phyloP scores from a whole-genome alignment of 1,140 invertebrate species.

The Euura saliciscinereae region DNA sequence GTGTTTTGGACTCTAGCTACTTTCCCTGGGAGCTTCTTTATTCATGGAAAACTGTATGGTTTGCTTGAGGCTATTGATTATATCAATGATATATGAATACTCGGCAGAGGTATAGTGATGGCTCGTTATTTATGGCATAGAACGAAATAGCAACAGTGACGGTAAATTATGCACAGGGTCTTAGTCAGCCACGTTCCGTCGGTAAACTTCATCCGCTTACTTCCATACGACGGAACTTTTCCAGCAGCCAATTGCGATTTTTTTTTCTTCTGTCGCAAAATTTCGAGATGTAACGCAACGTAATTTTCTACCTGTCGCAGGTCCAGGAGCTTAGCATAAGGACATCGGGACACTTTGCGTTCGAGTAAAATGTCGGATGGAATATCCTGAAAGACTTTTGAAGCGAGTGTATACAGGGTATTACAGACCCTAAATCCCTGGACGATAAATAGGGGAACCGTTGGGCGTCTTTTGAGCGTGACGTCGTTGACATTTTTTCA shows the following conservation, averaged over 20 bases:
- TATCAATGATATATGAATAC: background rate
- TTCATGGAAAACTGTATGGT: too few species aligned
- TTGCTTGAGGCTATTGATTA: background rate
- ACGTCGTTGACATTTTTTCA: slow-evolving; percentile 45
- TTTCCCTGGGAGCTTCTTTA: too few species aligned
- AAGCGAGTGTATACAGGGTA: too few species aligned
- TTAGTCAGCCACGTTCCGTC: background rate
- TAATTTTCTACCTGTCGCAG: slow-evolving; percentile 32
- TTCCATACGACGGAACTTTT: too few species aligned
- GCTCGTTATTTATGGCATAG: background rate
- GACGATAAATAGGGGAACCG: slow-evolving; percentile 26
- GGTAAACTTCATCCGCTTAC: background rate
- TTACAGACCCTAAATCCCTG: slow-evolving; percentile 23
- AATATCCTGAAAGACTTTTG: too few species aligned
- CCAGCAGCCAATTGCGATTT: too few species aligned
- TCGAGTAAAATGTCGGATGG: too few species aligned
- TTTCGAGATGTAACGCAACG: background rate
- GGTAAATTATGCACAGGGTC: background rate
- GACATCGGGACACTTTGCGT: too few species aligned
- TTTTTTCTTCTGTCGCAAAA: too few species aligned
- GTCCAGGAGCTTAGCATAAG: too few species aligned
- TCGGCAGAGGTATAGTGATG: background rate
- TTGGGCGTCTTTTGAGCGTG: slow-evolving; percentile 39
- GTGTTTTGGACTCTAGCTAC: too few species aligned
- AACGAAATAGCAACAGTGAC: background rate